Base-by-base conservation (phyloP, 2,888 invertebrate genomes). In the Oxytorus armatus region DNA sequence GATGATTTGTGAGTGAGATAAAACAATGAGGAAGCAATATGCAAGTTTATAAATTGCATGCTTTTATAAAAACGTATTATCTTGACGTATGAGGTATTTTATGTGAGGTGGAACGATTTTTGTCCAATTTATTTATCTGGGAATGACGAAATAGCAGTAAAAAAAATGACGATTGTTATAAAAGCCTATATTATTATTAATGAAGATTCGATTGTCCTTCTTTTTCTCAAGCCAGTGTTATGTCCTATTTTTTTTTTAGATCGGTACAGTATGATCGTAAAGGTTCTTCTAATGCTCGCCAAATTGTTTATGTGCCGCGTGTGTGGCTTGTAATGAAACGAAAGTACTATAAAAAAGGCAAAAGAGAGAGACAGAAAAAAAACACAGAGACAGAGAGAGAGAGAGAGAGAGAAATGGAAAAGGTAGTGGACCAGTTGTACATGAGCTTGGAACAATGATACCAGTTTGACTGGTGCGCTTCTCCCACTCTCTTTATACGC, bases 381-480 rank as follows among this genome's bases (percentile, higher is more conserved):
- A n/a, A n/a, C n/a, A n/a, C n/a, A 23, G n/a, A 49, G 33, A 23
- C 4, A 47, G 7, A 16, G 29, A 59, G 21, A 10, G 16, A 44
- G 11, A 57, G 29, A 33, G 10, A 36, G 16, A 14, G 29, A 11
- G 51, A 25, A 18, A 57, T 57, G 33, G 14, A 76, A 53, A 76
- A 53, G 57, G 39, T 65, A 57, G 51, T 63, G 61, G 23, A 16
- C 73, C 73, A 53, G 53, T 69, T 70, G 79, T 69, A 75, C 47
- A 61, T 61, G 79, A 75, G 66, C 82, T 79, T 82, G 83, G 86
- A 88, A 89, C 89, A 89, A 89, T 89, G 89, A 89, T 89, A 89
- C 89, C 88, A 87, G 89, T 89, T 88, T 89, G 89, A 89, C 89
- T 87, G 88, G 89, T 89, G 88, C 82, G 84, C 82, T 85, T 86